Evolutionary conservation across 2,888 invertebrate species (phyloP), one percentile per base, ranked within the genome.

Genomic region (Eledone cirrhosa): DNA sequence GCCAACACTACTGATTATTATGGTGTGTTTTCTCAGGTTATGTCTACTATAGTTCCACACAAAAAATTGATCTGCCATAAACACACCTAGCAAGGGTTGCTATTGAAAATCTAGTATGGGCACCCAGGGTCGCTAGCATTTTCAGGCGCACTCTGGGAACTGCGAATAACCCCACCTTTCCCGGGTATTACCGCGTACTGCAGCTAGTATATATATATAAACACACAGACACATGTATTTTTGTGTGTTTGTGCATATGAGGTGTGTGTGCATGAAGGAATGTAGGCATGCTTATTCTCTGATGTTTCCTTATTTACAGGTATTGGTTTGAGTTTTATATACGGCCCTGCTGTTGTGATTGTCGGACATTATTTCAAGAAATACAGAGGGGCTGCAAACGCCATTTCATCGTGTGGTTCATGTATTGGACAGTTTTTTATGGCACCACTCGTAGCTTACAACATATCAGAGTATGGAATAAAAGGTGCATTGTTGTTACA

Each of bases 281-380:
- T 5, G n/a, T 5, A 53, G 2, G 2, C 22, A 22, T 19, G 22
- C 22, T 24, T 63, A 63, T 63, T 63, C 22, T 63, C n/a, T 63
- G 2, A 5, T 19, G 29, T 2, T 76, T 14, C 27, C 27, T 65
- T 65, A 19, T 77, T 53, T 78, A 4, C 79, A 81, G 81, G 81
- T 19, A 53, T 81, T 31, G 81, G 81, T 5, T 41, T 79, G 48
- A 78, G 78, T 8, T 29, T 79, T 31, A 77, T 78, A 0, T 53
- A 65, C 47, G 78, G 69, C 5, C 81, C 81, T 5, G 77, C 53
- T 33, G 22, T 79, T 27, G 75, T 78, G 0, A 59, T 78, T 27
- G 69, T 81, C 16, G 78, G 79, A n/a, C 59, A 78, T 19, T 79
- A 79, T 65, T 81, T 81, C 63, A 77, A 81, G 33, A 79, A 78